phyloP scores from a whole-genome alignment of 1,140 invertebrate genomes.

The Drosophila mayri region DNA sequence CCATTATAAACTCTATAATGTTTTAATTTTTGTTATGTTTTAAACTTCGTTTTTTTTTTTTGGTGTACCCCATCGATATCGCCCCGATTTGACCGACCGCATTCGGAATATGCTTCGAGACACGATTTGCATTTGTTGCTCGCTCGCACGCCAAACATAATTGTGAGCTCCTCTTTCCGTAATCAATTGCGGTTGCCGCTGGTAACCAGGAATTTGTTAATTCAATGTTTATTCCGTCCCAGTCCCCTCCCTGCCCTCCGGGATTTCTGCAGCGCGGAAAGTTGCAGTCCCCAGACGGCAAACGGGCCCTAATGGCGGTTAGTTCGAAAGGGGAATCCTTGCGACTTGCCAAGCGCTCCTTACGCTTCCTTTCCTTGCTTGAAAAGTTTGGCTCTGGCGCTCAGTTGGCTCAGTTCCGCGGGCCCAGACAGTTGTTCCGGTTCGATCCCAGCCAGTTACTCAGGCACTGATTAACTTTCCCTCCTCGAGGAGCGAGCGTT shows the following conservation, averaged over 20 bases:
- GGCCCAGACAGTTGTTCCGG: slow-evolving; percentile 47
- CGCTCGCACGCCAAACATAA: slow-evolving; percentile 74
- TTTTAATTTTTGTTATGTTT: too few relatives aligned
- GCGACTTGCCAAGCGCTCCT: slow-evolving; percentile 3
- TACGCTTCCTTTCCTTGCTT: slow-evolving; percentile 28
- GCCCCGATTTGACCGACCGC: slow-evolving; percentile 44
- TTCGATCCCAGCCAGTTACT: slow-evolving; percentile 11
- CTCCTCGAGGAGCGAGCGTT: slow-evolving; percentile 36
- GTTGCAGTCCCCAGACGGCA: slow-evolving; percentile 46
- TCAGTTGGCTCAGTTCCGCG: slow-evolving; percentile 65
- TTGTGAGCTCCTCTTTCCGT: slow-evolving; percentile 64
- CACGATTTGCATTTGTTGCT: slow-evolving; percentile 80
- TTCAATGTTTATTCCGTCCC: slow-evolving; percentile 81
- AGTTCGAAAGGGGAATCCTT: slow-evolving; percentile 55
- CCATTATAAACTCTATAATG: too few relatives aligned
- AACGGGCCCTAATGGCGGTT: slow-evolving; percentile 56
- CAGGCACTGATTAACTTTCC: slow-evolving; percentile 38
- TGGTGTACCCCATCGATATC: slow-evolving; percentile 41
- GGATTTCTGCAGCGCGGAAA: slow-evolving; percentile 34
- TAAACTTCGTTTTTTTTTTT: neutral
- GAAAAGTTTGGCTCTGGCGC: slow-evolving; percentile 47
- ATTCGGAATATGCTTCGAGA: slow-evolving; percentile 45
- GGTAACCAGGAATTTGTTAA: slow-evolving; percentile 84
- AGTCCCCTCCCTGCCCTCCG: slow-evolving; percentile 19
- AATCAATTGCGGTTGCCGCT: slow-evolving; percentile 79